A percentile compares a stretch with the other conserved stretches of the same genome.
Conservation (phyloP, 1,140 invertebrate genomes). For the Semibalanus balanoides region DNA sequence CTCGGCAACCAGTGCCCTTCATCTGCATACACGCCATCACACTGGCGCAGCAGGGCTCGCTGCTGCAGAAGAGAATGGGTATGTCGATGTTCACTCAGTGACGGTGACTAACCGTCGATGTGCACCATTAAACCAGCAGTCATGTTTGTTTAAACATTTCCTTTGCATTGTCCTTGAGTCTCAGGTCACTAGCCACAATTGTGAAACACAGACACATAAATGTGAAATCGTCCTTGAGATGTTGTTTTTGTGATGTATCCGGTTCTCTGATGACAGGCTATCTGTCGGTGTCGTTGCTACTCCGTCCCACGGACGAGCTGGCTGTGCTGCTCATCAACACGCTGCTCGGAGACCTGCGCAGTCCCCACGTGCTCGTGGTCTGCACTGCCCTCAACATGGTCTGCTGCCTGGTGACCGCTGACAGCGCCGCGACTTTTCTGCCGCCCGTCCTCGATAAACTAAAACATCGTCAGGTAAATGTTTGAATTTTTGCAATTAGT, state of each 20-base stretch:
- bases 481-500: no score
- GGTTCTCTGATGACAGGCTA: background rate
- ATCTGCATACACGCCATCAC: background rate
- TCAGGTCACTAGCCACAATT: no score
- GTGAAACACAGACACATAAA: no score
- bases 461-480: background rate
- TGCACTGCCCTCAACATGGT: background rate
- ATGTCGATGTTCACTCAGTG: no score
- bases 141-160: no score
- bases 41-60: background rate
- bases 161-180: no score
- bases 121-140: no score
- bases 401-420: background rate
- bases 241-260: no score
- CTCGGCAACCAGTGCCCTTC: background rate
- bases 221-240: no score
- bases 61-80: background rate
- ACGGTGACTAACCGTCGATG: no score
- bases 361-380: background rate
- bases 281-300: background rate
- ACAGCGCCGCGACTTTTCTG: background rate
- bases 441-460: background rate
- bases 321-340: background rate
- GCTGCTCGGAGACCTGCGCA: background rate
- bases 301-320: background rate